phyloP scores from a whole-genome alignment of 2,113 vertebrate genomes.

The Marmota monax region DNA sequence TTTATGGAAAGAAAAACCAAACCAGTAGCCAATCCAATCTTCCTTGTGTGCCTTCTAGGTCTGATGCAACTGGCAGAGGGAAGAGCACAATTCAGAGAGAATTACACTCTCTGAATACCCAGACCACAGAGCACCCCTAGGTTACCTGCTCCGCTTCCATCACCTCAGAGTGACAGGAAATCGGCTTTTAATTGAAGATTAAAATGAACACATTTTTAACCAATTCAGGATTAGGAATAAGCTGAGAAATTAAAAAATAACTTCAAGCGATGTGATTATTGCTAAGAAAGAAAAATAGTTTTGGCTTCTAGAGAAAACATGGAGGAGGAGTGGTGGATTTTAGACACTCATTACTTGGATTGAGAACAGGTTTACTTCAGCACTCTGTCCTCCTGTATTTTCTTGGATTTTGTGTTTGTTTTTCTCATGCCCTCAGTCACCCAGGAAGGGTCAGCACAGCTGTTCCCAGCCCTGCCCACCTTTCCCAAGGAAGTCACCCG shows the following conservation, averaged over 20 bases:
- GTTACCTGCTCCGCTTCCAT: rapidly evolving
- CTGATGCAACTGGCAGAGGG: not conserved
- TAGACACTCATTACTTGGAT: not conserved
- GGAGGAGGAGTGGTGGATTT: not conserved
- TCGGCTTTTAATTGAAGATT: not conserved
- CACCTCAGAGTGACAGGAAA: not conserved
- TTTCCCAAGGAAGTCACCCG: not conserved
- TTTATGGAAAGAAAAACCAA: not conserved
- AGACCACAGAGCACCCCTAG: not conserved
- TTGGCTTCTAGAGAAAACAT: not conserved
- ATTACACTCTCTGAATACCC: not conserved
- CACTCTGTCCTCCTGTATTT: not conserved
- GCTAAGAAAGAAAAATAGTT: not conserved
- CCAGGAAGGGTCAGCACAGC: not conserved
- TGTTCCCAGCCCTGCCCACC: not conserved
- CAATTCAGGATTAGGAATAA: not conserved
- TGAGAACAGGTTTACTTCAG: not conserved
- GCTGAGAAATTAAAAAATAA: not conserved
- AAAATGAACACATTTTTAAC: not conserved
- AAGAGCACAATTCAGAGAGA: not conserved
- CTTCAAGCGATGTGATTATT: not conserved
- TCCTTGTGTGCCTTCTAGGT: not conserved
- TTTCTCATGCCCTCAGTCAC: not conserved
- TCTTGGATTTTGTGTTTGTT: not conserved
- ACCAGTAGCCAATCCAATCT: not conserved